A percentile compares a stretch with the other conserved stretches of the same genome.
Evolutionary conservation across 2,797 vertebrate species (phyloP).

Genomic region (Heterohyrax brucei): DNA sequence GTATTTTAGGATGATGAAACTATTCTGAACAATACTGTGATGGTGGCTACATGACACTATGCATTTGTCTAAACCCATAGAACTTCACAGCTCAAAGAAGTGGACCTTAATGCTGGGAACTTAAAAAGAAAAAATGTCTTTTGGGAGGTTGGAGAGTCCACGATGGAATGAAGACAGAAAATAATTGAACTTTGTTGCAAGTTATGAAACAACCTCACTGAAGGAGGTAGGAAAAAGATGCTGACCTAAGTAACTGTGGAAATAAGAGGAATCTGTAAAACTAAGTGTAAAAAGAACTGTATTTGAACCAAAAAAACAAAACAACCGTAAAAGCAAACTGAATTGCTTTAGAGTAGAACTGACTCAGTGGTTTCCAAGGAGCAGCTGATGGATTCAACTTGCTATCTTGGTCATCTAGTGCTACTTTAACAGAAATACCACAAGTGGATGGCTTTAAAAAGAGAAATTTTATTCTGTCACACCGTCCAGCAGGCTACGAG

Average conservation of each 20-base stretch:
- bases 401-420: too few relatives aligned
- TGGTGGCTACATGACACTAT: background rate
- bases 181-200: background rate
- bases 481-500: too few relatives aligned
- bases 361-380: too few relatives aligned
- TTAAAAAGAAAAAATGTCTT: background rate
- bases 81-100: background rate
- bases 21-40: background rate
- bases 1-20: background rate
- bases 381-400: too few relatives aligned
- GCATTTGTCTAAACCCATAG: background rate
- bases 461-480: too few relatives aligned
- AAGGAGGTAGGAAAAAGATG: background rate
- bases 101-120: background rate
- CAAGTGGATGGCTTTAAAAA: too few relatives aligned
- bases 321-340: too few relatives aligned
- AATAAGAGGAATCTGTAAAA: background rate
- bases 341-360: too few relatives aligned
- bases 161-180: background rate
- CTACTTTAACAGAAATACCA: too few relatives aligned
- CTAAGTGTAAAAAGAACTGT: background rate
- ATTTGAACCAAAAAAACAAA: too few relatives aligned
- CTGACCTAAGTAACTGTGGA: background rate
- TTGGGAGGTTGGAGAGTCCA: background rate
- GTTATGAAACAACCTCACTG: background rate